Evolutionary conservation across 1,140 invertebrate species (phyloP).

Genomic region (Pantala flavescens): DNA sequence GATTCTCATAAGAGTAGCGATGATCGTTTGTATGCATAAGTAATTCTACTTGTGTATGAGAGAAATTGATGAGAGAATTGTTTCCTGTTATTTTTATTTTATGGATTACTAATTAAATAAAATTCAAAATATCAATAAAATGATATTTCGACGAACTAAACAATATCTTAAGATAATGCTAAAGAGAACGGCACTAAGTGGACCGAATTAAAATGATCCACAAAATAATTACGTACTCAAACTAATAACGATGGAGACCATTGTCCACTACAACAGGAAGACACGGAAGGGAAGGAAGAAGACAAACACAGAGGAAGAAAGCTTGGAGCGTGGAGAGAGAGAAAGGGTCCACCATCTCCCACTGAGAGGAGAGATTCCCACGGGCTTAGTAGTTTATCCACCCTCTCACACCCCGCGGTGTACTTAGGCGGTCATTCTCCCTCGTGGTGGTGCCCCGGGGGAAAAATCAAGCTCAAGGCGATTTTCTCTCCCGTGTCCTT

Average conservation of each 20-base stretch:
- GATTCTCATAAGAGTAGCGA: too few relatives aligned
- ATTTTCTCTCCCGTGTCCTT: neutral
- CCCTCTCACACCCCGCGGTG: neutral
- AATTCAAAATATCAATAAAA: too few relatives aligned
- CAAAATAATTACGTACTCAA: too few relatives aligned
- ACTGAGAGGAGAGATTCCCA: neutral
- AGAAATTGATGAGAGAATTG: too few relatives aligned
- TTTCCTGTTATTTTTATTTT: too few relatives aligned
- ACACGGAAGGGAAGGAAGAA: neutral
- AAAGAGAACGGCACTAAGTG: too few relatives aligned
- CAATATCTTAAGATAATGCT: too few relatives aligned
- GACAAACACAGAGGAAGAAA: neutral
- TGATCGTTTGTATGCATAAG: too few relatives aligned
- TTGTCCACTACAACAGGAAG: neutral
- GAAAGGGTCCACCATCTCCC: neutral
- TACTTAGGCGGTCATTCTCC: slow-evolving; percentile 7
- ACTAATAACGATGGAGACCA: neutral
- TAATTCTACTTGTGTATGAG: too few relatives aligned
- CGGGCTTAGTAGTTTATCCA: neutral
- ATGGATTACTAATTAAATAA: too few relatives aligned
- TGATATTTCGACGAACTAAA: too few relatives aligned
- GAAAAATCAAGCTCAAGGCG: neutral
- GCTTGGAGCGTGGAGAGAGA: neutral
- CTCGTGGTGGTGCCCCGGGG: neutral
- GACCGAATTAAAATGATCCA: too few relatives aligned